These are phyloP conservation scores for Plectropomus leopardus DNA, from an alignment of 2,113 vertebrate species.

Conservation along the genomic window DNA sequence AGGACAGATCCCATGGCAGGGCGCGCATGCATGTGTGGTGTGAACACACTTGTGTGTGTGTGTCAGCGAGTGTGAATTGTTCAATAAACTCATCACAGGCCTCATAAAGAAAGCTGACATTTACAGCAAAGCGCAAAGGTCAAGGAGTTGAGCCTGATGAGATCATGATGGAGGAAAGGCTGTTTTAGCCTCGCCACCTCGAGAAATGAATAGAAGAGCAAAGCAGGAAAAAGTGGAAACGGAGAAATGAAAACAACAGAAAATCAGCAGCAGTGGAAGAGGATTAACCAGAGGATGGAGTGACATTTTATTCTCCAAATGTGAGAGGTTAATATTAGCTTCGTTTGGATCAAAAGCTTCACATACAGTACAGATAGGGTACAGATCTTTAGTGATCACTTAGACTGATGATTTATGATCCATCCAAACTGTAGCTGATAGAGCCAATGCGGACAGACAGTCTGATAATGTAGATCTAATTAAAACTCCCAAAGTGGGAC, in stretches of 20 bases:
- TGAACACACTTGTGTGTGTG: conserved; percentile 62
- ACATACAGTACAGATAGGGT: not conserved
- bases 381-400: conserved; percentile 37
- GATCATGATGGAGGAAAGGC: conserved; percentile 81
- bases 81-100: conserved; percentile 84
- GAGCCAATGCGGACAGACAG: conserved; percentile 63
- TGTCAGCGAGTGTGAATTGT: conserved; percentile 72
- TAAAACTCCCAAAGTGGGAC: conserved; percentile 79
- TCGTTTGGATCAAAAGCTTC: conserved; percentile 3
- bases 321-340: not conserved
- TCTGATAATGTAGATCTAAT: conserved; percentile 79
- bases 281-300: conserved; percentile 18
- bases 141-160: conserved; percentile 77
- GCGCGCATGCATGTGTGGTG: conserved; percentile 22
- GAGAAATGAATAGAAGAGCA: conserved; percentile 33
- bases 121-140: conserved; percentile 82
- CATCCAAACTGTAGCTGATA: conserved; percentile 50
- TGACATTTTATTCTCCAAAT: conserved; percentile 10
- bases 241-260: conserved; percentile 41
- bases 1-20: conserved; percentile 56
- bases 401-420: conserved; percentile 64
- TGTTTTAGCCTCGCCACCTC: conserved; percentile 31
- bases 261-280: conserved; percentile 6
- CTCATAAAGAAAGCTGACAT: conserved; percentile 85
- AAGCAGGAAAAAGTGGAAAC: conserved; percentile 15